Base-by-base conservation (phyloP, 2,113 vertebrate genomes). In the Erythrocercus mccallii region DNA sequence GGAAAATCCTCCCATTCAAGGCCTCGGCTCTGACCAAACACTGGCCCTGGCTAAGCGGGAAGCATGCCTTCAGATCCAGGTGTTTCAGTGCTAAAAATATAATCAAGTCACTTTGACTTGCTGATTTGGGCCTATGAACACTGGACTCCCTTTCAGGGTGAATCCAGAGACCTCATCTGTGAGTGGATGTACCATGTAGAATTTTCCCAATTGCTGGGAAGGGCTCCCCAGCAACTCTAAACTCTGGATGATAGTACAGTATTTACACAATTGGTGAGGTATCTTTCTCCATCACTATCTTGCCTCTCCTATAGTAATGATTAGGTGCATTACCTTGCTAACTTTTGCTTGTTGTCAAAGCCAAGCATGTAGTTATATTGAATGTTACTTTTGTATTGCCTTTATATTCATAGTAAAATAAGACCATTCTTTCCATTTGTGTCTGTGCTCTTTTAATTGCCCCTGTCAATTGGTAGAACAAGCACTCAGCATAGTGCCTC, bases 111-210 rank as follows among this genome's bases (percentile, higher is more conserved):
- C 21, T 65, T 45, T 45, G 50, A 65, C 77, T 65, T 45, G 50
- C 38, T 54, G 40, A 65, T 80, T 54, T 66, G 61, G 40, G 16
- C 27, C 50, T 31, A 20, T 54, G 31, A 20, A 54, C 7, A 66
- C 21, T 31, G 33, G 21, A 37, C 12, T 31, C 16, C 12, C 33
- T 66, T 80, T 66, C 27, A 66, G 33, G 40, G 40, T 0, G 1
- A 66, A 66, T 56, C 13, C 1, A 1, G 40, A 56, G 77, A 47
- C 62, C 15, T 25, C 21, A 37, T 24, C 21, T 31, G 25, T 2
- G 5, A 21, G 27, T 33, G 10, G 45, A 40, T 0, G 3, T 50
- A 56, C 16, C 2, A 6, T 2, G 2, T 6, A 25, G 62, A 16
- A 47, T 45, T 56, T 79, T 10, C 17, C 27, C 40, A 47, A 1